Evolutionary conservation across 2,113 vertebrate species (phyloP), one percentile per base, ranked within the genome.

Genomic region (Pseudolaguvia tuberculata): DNA sequence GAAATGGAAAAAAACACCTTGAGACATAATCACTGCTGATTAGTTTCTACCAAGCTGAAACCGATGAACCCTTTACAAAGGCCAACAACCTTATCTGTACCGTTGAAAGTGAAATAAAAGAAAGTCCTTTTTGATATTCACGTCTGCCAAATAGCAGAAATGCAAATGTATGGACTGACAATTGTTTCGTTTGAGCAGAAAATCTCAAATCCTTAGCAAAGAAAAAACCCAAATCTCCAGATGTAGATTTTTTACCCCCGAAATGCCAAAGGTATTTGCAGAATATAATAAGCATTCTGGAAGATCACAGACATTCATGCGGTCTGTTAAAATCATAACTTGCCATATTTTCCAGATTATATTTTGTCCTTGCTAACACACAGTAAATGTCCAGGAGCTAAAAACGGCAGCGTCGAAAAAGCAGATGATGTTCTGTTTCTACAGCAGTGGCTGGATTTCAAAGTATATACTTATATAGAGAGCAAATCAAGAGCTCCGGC

Each of bases 401-500:
- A 82, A 84, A 83, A 84, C 58, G 47, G 74, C 45, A n/a, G 17
- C 17, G 27, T 45, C 47, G 75, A 72, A 53, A n/a, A 67, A 31
- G 62, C 35, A 71, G 73, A 59, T 76, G 76, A 42, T 63, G 76
- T 73, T 70, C 84, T 59, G 73, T 82, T 78, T 84, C 88, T 85
- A 80, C 85, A 86, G 85, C 76, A 79, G 77, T 75, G 80, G 70
- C 52, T 81, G 51, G 9, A 5, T 72, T 53, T 65, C 72, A 77
- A 70, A 69, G 52, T 69, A 25, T 48, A 52, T 25, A 65, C 17
- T 61, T n/a, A 31, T 17, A 51, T 12, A n/a, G 77, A 80, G 21
- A 80, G n/a, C n/a, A 84, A 83, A 88, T 81, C 70, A 79, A 81
- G 80, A 78, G 63, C 48, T 50, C 85, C 86, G 85, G 86, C 76